phyloP scores from a whole-genome alignment of 1,140 invertebrate genomes.

The Scaptomyza graminum region DNA sequence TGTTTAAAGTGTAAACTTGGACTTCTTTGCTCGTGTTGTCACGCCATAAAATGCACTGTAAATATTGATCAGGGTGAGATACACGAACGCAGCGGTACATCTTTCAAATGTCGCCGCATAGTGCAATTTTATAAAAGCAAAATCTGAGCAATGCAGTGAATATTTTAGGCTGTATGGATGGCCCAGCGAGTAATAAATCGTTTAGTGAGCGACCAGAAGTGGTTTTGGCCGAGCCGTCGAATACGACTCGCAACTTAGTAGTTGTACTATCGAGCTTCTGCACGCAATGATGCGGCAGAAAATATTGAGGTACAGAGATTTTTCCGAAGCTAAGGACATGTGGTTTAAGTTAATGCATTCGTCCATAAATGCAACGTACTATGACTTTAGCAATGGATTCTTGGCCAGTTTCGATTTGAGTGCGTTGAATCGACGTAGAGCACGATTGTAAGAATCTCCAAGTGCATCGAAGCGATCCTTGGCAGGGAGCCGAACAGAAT shows the following conservation, averaged over 20 bases:
- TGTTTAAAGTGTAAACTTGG: conserved; percentile 41
- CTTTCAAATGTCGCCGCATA: conserved; percentile 37
- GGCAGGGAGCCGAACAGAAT: no score
- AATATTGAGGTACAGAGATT: conserved; percentile 6
- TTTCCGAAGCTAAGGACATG: no score
- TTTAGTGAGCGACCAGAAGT: conserved; percentile 37
- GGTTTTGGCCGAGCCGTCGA: conserved; percentile 31
- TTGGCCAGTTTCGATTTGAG: no score
- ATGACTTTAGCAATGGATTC: background rate
- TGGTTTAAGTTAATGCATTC: background rate
- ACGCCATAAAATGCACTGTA: no score
- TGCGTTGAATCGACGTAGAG: no score
- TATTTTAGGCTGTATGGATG: conserved; percentile 44
- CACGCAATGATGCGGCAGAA: conserved; percentile 40
- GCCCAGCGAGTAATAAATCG: conserved; percentile 29
- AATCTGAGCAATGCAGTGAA: conserved; percentile 80
- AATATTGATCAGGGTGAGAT: background rate
- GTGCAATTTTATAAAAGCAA: conserved; percentile 42
- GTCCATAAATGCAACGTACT: background rate
- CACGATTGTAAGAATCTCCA: no score
- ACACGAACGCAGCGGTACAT: conserved; percentile 42
- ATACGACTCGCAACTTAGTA: conserved; percentile 41
- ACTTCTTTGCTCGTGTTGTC: background rate
- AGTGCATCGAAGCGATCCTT: no score
- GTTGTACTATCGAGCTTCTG: conserved; percentile 35